phyloP scores from a whole-genome alignment of 2,888 invertebrate genomes.

The Ophion costatus region DNA sequence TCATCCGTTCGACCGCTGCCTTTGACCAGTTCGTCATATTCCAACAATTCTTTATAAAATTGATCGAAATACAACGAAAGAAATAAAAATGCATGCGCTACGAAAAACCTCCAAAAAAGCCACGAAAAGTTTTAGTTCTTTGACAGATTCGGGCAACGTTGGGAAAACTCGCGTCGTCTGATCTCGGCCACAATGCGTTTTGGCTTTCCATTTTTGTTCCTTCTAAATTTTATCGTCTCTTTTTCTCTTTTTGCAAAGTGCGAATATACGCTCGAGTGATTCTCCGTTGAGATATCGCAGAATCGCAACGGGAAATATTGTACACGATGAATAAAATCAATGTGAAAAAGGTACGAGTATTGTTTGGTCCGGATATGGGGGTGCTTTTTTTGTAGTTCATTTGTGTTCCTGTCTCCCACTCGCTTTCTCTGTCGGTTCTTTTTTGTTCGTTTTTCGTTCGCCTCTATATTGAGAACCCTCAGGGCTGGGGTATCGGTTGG shows the following conservation, averaged over 20 bases:
- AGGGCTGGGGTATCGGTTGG: slow-evolving; percentile 42
- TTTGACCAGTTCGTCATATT: too few relatives aligned
- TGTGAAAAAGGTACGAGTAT: background rate
- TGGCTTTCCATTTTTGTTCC: background rate
- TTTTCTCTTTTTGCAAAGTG: slow-evolving; percentile 8
- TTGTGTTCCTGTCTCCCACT: slow-evolving; percentile 5
- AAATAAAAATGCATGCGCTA: too few relatives aligned
- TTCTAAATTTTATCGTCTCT: slow-evolving; percentile 30
- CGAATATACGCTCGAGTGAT: slow-evolving; percentile 38
- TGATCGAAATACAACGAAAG: background rate
- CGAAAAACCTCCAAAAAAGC: too few relatives aligned
- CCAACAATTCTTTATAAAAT: background rate
- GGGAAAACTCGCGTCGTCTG: too few relatives aligned
- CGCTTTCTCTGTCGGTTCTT: slow-evolving; percentile 8
- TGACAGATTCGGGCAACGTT: too few relatives aligned
- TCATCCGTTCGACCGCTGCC: background rate
- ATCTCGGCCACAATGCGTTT: too few relatives aligned
- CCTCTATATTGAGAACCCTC: slow-evolving; percentile 28
- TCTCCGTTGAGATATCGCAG: background rate
- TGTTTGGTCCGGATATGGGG: background rate
- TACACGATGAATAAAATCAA: background rate
- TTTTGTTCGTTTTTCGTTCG: background rate
- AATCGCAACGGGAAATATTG: background rate
- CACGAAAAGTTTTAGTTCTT: too few relatives aligned
- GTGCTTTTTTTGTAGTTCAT: slow-evolving; percentile 15